phyloP scores from a whole-genome alignment of 2,113 vertebrate species.

The Diadophis punctatus region DNA sequence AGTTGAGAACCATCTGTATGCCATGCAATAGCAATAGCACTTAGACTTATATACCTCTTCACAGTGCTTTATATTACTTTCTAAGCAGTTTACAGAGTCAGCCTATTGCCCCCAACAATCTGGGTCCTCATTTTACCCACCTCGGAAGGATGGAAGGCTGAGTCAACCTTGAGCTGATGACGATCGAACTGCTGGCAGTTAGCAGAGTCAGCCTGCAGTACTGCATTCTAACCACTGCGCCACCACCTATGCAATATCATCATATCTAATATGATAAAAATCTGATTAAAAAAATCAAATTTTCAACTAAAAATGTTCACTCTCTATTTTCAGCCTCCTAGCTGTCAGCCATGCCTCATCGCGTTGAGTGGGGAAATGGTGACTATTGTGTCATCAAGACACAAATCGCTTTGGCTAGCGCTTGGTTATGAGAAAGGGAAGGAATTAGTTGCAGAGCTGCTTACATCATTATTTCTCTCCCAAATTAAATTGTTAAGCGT shows the following conservation, averaged over 20 bases:
- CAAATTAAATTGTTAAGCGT: not conserved
- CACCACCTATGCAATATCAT: not conserved
- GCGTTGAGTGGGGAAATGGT: not conserved
- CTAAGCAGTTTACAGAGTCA: no score
- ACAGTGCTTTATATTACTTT: no score
- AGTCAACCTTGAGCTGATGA: no score
- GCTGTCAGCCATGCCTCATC: not conserved
- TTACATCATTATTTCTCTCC: not conserved
- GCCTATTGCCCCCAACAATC: no score
- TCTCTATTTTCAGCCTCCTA: not conserved
- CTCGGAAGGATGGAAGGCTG: no score
- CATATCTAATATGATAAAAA: no score
- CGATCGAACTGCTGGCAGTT: no score
- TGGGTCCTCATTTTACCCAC: no score
- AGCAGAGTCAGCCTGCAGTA: no score
- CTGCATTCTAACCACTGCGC: no score
- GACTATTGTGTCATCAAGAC: not conserved
- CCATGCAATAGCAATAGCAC: not conserved
- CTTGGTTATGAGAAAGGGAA: not conserved
- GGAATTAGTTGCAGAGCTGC: not conserved
- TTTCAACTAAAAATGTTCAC: not conserved
- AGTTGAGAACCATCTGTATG: no score
- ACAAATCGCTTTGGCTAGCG: not conserved
- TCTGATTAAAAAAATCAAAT: not conserved
- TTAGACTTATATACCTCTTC: no score